Evolutionary conservation across 2,797 vertebrate genomes (phyloP).

Genomic region (Pseudopleuronectes americanus): DNA sequence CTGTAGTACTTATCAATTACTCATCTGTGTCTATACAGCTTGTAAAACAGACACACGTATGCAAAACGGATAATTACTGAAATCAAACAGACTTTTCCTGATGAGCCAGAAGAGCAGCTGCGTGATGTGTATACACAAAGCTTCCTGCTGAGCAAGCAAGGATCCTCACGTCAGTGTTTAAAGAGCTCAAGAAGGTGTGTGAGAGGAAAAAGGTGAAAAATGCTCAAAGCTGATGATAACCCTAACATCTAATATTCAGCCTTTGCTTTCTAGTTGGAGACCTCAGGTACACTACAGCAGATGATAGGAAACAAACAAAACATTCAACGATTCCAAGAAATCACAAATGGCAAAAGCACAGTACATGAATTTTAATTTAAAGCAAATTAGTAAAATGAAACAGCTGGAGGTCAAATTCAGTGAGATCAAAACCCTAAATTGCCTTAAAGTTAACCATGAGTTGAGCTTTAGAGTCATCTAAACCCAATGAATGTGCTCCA

Average conservation of each 20-base stretch:
- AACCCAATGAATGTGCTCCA: background rate
- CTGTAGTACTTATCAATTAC: background rate
- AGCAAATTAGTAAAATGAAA: no score
- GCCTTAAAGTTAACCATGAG: background rate
- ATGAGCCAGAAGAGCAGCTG: slow-evolving; percentile 29
- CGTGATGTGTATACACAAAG: slow-evolving; percentile 19
- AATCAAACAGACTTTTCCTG: slow-evolving; percentile 48
- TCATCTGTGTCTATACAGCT: background rate
- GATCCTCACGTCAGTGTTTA: background rate
- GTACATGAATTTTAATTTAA: no score
- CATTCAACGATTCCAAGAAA: no score
- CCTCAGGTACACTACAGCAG: no score
- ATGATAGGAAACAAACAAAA: no score
- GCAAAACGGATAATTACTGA: background rate
- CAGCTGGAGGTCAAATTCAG: no score
- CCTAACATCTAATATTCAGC: no score
- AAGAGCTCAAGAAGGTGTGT: background rate
- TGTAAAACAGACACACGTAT: slow-evolving; percentile 1
- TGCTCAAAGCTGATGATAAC: no score
- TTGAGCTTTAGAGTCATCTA: background rate
- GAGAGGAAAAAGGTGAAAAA: no score
- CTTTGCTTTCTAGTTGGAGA: no score
- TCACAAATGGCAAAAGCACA: no score
- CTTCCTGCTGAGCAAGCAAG: slow-evolving; percentile 28
- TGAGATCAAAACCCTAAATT: no score